Evolutionary conservation across 2,797 vertebrate genomes (phyloP), one percentile per base, ranked within the genome.

Genomic region (Eulemur mongoz): DNA sequence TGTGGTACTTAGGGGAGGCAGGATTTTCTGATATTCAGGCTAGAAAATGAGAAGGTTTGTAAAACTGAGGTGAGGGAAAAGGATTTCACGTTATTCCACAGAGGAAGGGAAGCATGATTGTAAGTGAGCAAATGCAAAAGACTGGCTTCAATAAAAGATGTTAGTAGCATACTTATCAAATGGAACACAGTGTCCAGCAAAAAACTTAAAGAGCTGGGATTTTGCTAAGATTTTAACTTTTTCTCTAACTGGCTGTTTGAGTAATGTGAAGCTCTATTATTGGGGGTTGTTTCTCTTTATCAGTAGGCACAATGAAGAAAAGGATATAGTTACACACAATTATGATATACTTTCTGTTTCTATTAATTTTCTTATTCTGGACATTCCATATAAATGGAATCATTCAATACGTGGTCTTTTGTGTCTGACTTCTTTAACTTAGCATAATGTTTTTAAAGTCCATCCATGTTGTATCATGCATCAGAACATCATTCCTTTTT

Each of bases 171-270:
- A 43, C 17, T 9, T 79, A 59, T 76, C 50, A 54, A 79, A n/a
- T 54, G 12, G 50, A 40, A 86, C 65, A 85, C 22, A 0, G 22
- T 69, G 57, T 84, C 48, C 45, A 72, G 59, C 13, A 82, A 76
- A 72, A 75, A 82, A 84, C 69, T 40, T 54, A 84, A 75, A 18
- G 43, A 82, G 45, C 50, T 76, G 35, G 35, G 25, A 22, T 35
- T 93, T 93, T 38, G n/a, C 88, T 91, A 57, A 94, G 38, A 65
- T 80, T 76, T 91, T 82, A 65, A 35, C 45, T 76, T 73, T 82
- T 72, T 57, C 54, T 63, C 76, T 43, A n/a, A 48, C 15, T n/a
- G 20, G 30, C 38, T 57, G 12, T 43, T 85, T 27, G 61, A 79
- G 30, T 52, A 73, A 12, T n/a, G 7, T 73, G 52, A 88, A 75